A percentile compares a stretch with the other conserved stretches of the same genome.
These are phyloP conservation scores for Trichopoda pennipes DNA, from an alignment of 2,888 invertebrate species.

Conservation along the genomic window DNA sequence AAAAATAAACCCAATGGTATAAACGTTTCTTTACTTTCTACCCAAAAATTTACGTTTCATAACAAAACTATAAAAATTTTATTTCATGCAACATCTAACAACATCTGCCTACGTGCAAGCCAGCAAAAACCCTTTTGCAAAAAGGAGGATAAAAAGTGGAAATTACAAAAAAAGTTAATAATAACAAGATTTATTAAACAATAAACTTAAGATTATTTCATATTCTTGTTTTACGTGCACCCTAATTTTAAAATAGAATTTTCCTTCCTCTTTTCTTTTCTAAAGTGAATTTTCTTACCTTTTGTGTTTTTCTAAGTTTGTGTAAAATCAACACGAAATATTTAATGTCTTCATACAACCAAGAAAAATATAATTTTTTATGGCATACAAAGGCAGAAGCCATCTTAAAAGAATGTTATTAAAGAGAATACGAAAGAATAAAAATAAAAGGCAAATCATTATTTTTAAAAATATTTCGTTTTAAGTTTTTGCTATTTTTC, in stretches of 20 bases:
- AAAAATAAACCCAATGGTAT: neutral
- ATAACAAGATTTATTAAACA: constrained; percentile 51
- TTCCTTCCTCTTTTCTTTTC: constrained; percentile 3
- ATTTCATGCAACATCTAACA: constrained; percentile 38
- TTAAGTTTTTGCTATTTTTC: too few relatives aligned
- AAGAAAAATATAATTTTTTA: too few relatives aligned
- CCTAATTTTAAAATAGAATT: neutral
- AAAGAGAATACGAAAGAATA: too few relatives aligned
- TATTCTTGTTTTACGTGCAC: neutral
- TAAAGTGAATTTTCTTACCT: neutral
- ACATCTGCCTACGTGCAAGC: neutral
- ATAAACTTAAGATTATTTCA: constrained; percentile 36
- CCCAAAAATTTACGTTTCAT: constrained; percentile 19
- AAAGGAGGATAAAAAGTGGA: neutral
- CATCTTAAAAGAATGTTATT: too few relatives aligned
- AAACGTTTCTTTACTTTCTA: neutral
- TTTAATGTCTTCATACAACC: too few relatives aligned
- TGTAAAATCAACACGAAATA: too few relatives aligned
- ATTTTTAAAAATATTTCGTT: too few relatives aligned
- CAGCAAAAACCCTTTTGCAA: constrained; percentile 9
- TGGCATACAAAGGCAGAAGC: too few relatives aligned
- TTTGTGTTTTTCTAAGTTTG: too few relatives aligned
- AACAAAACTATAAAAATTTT: constrained; percentile 23
- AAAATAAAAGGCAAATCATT: too few relatives aligned
- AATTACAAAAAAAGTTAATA: constrained; percentile 10